These are phyloP conservation scores for Callionymus lyra DNA, from an alignment of 2,113 vertebrate species.

Conservation along the genomic window DNA sequence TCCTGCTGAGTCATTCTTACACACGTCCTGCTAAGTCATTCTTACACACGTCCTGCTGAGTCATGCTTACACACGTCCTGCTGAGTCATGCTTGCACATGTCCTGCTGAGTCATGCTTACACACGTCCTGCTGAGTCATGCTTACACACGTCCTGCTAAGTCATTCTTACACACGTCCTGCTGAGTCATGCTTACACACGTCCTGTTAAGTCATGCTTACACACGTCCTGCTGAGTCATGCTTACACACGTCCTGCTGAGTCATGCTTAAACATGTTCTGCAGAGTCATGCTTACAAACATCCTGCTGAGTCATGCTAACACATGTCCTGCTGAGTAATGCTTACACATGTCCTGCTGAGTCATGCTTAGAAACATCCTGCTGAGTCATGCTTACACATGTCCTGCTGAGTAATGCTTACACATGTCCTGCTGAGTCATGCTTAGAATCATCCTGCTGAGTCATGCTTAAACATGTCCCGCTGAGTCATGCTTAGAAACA, in stretches of 20 bases:
- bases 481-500: not conserved
- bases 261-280: not conserved
- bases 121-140: not conserved
- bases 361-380: not conserved
- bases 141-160: too few species aligned
- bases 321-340: not conserved
- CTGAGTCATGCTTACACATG: not conserved
- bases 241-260: not conserved
- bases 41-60: not conserved
- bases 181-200: not conserved
- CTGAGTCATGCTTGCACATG: too few species aligned
- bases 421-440: not conserved
- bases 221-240: not conserved
- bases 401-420: too few species aligned
- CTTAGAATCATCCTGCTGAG: not conserved
- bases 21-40: too few species aligned
- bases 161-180: not conserved
- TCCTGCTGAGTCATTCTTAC: not conserved
- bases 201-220: too few species aligned
- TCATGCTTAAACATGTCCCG: not conserved
- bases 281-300: not conserved
- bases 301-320: constrained; percentile 59
- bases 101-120: not conserved
- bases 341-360: not conserved
- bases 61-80: too few species aligned